Evolutionary conservation across 1,140 invertebrate species (phyloP).

Genomic region (Drosophila sechellia): DNA sequence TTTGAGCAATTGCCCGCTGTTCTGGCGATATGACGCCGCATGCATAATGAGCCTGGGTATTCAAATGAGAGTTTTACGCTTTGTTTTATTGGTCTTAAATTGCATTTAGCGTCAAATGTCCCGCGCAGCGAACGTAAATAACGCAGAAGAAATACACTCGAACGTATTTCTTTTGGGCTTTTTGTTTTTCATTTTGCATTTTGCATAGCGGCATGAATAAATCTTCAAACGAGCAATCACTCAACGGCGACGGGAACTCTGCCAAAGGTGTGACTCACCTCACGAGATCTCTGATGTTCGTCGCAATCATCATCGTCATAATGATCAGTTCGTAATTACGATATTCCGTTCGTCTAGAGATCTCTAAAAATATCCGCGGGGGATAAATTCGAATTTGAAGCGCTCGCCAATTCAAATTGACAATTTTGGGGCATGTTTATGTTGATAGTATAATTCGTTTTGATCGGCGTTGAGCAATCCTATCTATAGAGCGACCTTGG

Average conservation of each 20-base stretch:
- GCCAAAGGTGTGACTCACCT: constrained; percentile 65
- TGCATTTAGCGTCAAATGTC: constrained; percentile 81
- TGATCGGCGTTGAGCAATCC: constrained; percentile 31
- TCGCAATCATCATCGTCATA: constrained; percentile 6
- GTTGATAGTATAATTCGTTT: constrained; percentile 32
- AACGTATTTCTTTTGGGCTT: background rate
- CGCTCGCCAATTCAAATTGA: constrained; percentile 43
- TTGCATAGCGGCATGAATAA: constrained; percentile 57
- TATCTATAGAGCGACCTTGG: constrained; percentile 55
- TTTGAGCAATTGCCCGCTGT: constrained; percentile 64
- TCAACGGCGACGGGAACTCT: constrained; percentile 47
- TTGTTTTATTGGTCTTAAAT: constrained; percentile 82
- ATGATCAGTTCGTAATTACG: constrained; percentile 18
- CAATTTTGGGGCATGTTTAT: constrained; percentile 53
- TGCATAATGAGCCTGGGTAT: constrained; percentile 78
- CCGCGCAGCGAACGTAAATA: constrained; percentile 62
- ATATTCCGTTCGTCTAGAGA: constrained; percentile 13
- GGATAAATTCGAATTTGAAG: constrained; percentile 37
- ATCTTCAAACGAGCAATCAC: constrained; percentile 71
- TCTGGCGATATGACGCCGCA: constrained; percentile 79
- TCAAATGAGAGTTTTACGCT: constrained; percentile 70
- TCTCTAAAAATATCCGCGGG: constrained; percentile 40
- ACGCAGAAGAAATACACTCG: constrained; percentile 34
- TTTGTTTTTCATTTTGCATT: constrained; percentile 21
- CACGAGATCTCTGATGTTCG: background rate